Conservation (phyloP, 2,113 vertebrate genomes). For the Colinus virginianus region DNA sequence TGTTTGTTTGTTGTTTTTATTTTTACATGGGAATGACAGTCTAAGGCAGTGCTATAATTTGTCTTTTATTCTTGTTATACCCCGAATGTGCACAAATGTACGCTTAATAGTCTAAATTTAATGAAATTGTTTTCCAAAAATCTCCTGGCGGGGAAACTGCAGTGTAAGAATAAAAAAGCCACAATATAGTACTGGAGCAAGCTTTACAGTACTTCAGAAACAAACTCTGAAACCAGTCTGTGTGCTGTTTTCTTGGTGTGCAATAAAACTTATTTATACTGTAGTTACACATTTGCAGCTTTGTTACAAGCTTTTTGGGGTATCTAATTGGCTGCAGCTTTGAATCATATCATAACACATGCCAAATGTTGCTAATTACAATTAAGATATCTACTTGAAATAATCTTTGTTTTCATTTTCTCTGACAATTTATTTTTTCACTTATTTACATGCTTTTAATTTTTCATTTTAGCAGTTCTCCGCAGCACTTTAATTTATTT, state of each 20-base stretch:
- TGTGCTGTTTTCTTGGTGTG: constrained; percentile 36
- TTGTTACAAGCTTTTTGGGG: constrained; percentile 68
- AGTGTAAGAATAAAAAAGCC: not conserved
- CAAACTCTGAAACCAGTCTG: constrained; percentile 37
- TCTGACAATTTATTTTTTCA: constrained; percentile 22
- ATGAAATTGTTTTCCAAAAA: not conserved
- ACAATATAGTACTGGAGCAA: not conserved
- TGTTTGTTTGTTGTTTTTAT: not conserved
- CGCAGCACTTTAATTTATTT: constrained; percentile 55
- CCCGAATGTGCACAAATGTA: not conserved
- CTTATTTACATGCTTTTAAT: constrained; percentile 67
- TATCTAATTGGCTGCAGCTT: constrained; percentile 71
- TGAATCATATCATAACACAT: constrained; percentile 50
- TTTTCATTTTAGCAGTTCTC: constrained; percentile 65
- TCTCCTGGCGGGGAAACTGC: not conserved
- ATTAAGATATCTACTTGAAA: constrained; percentile 71
- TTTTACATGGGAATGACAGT: not conserved
- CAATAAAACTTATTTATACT: constrained; percentile 66
- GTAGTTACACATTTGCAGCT: constrained; percentile 69
- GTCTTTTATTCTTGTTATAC: not conserved
- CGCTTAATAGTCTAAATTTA: not conserved
- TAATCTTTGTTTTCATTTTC: constrained; percentile 71
- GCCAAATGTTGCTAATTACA: constrained; percentile 71
- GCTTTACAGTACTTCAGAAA: constrained; percentile 4
- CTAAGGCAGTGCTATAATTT: not conserved